Evolutionary conservation across 2,113 vertebrate species (phyloP).

Genomic region (Pitta sordida): DNA sequence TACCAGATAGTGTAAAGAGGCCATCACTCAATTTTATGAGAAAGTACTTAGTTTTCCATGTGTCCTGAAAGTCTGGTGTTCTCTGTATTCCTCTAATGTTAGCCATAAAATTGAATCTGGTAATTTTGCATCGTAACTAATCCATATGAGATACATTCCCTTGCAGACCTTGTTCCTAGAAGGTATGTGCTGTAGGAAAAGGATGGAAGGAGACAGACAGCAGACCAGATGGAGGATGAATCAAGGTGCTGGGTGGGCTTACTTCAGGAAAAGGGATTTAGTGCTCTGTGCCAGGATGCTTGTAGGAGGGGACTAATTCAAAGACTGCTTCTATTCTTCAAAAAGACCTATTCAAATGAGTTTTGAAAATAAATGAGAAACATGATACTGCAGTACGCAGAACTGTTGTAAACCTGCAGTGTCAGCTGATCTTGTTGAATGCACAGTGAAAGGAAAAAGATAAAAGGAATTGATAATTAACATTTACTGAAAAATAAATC

Average conservation of each 20-base stretch:
- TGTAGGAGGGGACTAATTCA: background rate
- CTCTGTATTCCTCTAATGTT: background rate
- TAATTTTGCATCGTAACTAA: background rate
- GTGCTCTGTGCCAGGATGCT: background rate
- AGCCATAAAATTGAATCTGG: background rate
- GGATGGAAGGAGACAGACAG: background rate
- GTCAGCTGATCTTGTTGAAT: slow-evolving; percentile 42
- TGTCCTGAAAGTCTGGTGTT: background rate
- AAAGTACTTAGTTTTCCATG: background rate
- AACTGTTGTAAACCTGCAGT: background rate
- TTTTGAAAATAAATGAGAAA: slow-evolving; percentile 54
- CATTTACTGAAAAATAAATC: slow-evolving; percentile 48
- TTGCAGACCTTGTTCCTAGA: background rate
- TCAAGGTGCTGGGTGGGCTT: background rate
- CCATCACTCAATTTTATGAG: background rate
- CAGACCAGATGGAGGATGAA: background rate
- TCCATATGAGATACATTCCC: background rate
- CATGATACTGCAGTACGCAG: background rate
- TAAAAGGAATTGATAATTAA: slow-evolving; percentile 29
- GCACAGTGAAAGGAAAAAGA: background rate
- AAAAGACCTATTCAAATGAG: background rate
- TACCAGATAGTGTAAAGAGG: background rate
- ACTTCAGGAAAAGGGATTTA: background rate
- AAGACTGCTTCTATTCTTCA: slow-evolving; percentile 12
- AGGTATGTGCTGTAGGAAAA: background rate